These are phyloP conservation scores for Acanthisitta chloris DNA, from an alignment of 2,113 vertebrate species.

Conservation along the genomic window DNA sequence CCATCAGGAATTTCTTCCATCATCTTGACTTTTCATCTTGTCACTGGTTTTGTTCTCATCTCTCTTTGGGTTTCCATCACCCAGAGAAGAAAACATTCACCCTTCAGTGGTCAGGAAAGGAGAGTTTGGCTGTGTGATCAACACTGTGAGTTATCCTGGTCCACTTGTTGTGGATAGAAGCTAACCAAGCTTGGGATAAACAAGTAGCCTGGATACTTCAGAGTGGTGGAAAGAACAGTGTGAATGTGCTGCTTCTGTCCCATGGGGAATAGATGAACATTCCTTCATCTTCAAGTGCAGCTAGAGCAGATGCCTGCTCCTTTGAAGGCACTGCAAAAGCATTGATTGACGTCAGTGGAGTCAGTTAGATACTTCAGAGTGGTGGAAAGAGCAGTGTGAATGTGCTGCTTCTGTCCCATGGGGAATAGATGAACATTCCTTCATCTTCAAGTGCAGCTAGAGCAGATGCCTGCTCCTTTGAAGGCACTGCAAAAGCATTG, in stretches of 20 bases:
- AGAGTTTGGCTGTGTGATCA: neutral
- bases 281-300: neutral
- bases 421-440: neutral
- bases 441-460: neutral
- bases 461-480: neutral
- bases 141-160: accelerated
- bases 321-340: neutral
- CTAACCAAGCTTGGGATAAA: neutral
- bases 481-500: neutral
- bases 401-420: neutral
- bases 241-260: accelerated
- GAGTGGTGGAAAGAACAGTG: neutral
- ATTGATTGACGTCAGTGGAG: neutral
- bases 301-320: neutral
- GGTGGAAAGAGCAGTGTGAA: too few relatives aligned
- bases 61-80: neutral
- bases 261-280: neutral
- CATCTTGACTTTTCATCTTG: neutral
- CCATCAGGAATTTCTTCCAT: neutral
- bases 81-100: neutral
- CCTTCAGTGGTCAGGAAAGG: neutral
- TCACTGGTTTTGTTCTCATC: neutral
- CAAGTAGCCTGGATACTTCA: neutral
- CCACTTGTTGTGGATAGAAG: neutral
- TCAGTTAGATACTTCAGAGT: too few relatives aligned